Evolutionary conservation across 2,888 invertebrate species (phyloP), one percentile per base, ranked within the genome.

Genomic region (Beris morrisii): DNA sequence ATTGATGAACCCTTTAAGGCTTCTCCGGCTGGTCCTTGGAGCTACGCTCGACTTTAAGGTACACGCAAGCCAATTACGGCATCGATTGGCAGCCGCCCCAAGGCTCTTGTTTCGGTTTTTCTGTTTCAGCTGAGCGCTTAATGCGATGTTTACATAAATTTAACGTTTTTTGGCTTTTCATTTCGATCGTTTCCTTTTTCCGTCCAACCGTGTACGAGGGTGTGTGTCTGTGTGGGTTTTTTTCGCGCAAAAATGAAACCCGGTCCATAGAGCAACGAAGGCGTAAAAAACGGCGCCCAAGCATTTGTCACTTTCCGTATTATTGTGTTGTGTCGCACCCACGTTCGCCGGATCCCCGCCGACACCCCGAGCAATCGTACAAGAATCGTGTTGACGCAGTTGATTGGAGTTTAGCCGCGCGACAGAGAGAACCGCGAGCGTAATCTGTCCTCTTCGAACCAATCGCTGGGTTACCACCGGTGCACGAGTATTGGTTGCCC

Each of bases 401-500:
- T 64, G 68, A 68, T 68, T 68, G 68, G 68, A 68, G 61, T 12
- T 66, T 59, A 53, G 15, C 52, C 22, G 30, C 38, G 38, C 52
- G 61, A 61, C 61, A 61, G 38, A 61, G 61, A 61, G 22, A 38
- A 15, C 61, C 6, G 22, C 50, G 11, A 32, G 28, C 31, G n/a
- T 7, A 3, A 22, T 4, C 11, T 7, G 12, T 30, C 53, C 28
- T n/a, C 15, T 28, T 28, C 22, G 30, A 13, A 15, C 22, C 22
- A 22, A 22, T 22, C 22, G 12, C 5, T 28, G 5, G 28, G 6
- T n/a, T 53, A 12, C 1, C 53, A 13, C 5, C 5, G 5, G 22
- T 22, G 15, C 48, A 6, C 11, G 6, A 53, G 53, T 53, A 55
- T 67, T 63, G 50, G 67, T 67, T 56, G 67, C 22, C 22, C 22